Conservation (phyloP, 2,797 vertebrate genomes). For the Pseudochirops cupreus region DNA sequence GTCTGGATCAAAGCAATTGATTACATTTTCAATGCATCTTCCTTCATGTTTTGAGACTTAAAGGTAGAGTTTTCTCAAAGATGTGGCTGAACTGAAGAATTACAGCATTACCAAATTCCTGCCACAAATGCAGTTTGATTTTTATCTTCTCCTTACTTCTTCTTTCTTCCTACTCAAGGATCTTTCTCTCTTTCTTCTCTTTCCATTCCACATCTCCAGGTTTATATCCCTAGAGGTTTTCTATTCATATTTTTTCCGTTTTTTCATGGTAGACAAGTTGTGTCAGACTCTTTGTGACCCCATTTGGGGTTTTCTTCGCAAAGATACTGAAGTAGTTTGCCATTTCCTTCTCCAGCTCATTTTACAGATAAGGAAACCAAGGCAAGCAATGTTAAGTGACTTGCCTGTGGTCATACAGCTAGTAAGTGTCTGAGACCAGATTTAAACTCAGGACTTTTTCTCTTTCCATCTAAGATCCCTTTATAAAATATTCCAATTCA, state of each 20-base stretch:
- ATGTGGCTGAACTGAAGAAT: neutral
- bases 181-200: neutral
- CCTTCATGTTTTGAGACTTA: conserved; percentile 9
- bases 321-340: no score
- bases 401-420: no score
- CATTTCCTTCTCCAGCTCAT: no score
- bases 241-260: neutral
- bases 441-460: no score
- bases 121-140: no score
- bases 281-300: no score
- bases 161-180: neutral
- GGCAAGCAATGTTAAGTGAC: no score
- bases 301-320: no score
- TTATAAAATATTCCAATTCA: neutral
- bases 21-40: neutral
- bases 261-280: neutral
- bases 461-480: neutral
- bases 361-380: no score
- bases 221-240: neutral
- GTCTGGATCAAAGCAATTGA: neutral
- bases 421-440: no score
- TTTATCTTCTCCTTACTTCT: neutral
- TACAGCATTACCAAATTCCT: neutral
- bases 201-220: neutral
- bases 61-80: neutral